Base-by-base conservation (phyloP, 2,797 vertebrate genomes). In the Myiotriccus ornatus region DNA sequence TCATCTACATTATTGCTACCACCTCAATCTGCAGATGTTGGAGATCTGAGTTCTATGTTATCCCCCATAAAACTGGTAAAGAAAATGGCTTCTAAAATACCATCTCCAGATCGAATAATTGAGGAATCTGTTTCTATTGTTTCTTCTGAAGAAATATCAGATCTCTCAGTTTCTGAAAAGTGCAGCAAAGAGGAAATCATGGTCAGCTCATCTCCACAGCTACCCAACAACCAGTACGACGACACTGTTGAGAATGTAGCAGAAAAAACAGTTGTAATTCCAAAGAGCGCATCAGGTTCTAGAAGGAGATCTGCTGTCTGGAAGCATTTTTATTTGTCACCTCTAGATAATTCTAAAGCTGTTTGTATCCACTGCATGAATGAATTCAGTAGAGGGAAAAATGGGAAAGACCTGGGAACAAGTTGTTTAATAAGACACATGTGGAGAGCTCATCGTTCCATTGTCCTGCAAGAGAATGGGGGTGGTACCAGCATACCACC, bases 291-390 rank as follows among this genome's bases (percentile, higher is more conserved):
- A 20, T 98, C 99, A 0, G 99, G 98, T 93, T 99, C 99, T 60
- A 98, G 99, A 41, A 98, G 99, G 90, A 98, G 99, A 85, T 99
- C 99, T 5, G 99, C 99, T 28, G 99, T 99, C 35, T 99, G 99
- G 99, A 99, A 99, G 97, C 99, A 99, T 96, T 99, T 99, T 95
- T 99, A 99, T 97, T 98, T 99, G 93, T 99, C 99, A 0, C 99
- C 99, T 50, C 96, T 98, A 55, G 99, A 99, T 97, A 99, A 97
- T 96, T 99, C 99, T 90, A 99, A 99, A 98, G 99, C 99, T 14
- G 99, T 99, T 44, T 99, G 99, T 59, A 98, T 99, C 93, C 99
- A 99, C 90, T 99, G 99, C 96, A 99, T 99, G 99, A 99, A 99
- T 85, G 99, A 99, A 97, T 99, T 99, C 96, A 99, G 99, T 95